Evolutionary conservation across 2,797 vertebrate species (phyloP).

Genomic region (Rhinogobio ventralis): DNA sequence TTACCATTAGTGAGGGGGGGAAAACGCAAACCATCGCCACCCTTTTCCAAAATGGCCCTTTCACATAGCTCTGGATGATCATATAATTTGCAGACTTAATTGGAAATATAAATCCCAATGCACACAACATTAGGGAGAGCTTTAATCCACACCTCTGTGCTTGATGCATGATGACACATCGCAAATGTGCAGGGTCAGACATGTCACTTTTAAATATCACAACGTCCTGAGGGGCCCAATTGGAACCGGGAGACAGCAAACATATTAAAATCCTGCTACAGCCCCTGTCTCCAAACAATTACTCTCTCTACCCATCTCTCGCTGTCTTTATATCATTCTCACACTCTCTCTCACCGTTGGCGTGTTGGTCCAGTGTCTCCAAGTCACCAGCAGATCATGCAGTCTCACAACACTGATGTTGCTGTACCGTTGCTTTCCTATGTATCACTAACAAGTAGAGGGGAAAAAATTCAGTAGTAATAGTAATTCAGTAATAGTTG

Average conservation of each 20-base stretch:
- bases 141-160: constrained; percentile 78
- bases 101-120: constrained; percentile 84
- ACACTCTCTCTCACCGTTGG: constrained; percentile 54
- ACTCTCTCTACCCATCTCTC: constrained; percentile 67
- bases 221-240: constrained; percentile 74
- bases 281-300: constrained; percentile 55
- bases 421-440: not conserved
- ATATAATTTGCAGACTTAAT: constrained; percentile 86
- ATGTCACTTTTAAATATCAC: constrained; percentile 84
- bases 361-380: constrained; percentile 53
- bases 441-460: not conserved
- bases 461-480: rapidly evolving
- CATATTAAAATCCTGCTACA: constrained; percentile 72
- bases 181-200: constrained; percentile 80
- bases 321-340: constrained; percentile 59
- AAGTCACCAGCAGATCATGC: constrained; percentile 5
- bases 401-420: constrained; percentile 27
- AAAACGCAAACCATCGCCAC: constrained; percentile 63
- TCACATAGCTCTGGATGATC: constrained; percentile 78
- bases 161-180: constrained; percentile 81
- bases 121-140: constrained; percentile 76
- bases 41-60: constrained; percentile 77
- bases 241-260: constrained; percentile 70
- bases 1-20: constrained; percentile 73
- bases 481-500: no score